Evolutionary conservation across 2,888 invertebrate genomes (phyloP).

Genomic region (Spilosoma lubricipeda): DNA sequence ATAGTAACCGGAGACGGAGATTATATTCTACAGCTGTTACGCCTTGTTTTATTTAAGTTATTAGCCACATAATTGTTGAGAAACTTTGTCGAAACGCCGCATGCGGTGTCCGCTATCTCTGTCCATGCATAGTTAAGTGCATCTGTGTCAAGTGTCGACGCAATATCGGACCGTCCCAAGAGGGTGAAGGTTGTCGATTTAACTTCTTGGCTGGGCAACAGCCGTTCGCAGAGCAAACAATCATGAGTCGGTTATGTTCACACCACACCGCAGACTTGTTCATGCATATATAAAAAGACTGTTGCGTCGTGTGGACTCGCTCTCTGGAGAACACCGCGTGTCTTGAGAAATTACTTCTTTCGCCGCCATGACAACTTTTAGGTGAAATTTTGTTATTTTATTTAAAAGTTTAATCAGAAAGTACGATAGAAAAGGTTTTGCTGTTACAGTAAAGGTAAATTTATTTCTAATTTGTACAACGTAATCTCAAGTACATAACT

Average conservation of each 20-base stretch:
- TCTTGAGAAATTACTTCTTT: constrained; percentile 73
- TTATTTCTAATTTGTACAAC: background rate
- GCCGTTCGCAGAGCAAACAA: constrained; percentile 50
- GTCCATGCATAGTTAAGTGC: constrained; percentile 84
- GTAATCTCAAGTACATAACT: background rate
- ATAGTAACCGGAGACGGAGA: background rate
- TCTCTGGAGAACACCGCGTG: constrained; percentile 59
- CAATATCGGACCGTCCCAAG: constrained; percentile 74
- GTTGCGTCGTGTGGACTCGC: constrained; percentile 60
- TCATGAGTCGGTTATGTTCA: constrained; percentile 54
- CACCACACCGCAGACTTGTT: constrained; percentile 55
- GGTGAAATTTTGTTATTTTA: constrained; percentile 37
- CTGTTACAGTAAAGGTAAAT: background rate
- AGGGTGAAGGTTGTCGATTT: constrained; percentile 66
- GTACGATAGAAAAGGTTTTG: background rate
- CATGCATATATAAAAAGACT: constrained; percentile 74
- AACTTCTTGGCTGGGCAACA: constrained; percentile 67
- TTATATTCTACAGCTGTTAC: background rate
- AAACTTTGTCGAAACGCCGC: constrained; percentile 71
- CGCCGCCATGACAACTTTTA: constrained; percentile 65
- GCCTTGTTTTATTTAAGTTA: background rate
- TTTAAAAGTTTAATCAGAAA: constrained; percentile 34
- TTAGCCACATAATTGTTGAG: constrained; percentile 62
- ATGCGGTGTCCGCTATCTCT: constrained; percentile 74
- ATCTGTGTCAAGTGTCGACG: constrained; percentile 79